Base-by-base conservation (phyloP, 2,888 invertebrate genomes). In the Geotrupes spiniger region DNA sequence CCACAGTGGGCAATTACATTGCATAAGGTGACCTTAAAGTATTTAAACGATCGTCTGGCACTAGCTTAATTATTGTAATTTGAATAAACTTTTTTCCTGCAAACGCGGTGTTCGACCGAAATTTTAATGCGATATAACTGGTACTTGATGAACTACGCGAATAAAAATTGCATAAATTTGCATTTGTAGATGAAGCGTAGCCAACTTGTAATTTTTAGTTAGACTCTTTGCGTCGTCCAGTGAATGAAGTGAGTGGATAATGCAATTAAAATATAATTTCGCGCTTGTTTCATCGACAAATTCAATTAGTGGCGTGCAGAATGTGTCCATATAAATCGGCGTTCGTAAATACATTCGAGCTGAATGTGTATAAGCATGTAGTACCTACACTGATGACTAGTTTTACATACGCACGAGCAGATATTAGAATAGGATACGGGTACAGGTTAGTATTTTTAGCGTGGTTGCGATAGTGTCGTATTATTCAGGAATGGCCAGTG, bases 401-500 rank as follows among this genome's bases (percentile, higher is more conserved):
- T 15, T 25, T 21, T 21, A 21, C 21, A 21, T 21, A 25, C 39
- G 26, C 39, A 21, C 39, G 26, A 2, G 17, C n/a, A 39, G 25
- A 26, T 39, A 39, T 12, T 21, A 12, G 26, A 39, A 21, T 10
- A 11, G 40, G 38, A 42, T 48, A 44, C 41, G 49, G 42, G 37
- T 52, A 33, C 52, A 54, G 54, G 52, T 54, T 58, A 47, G 54
- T 49, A 54, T 60, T 62, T 63, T 63, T 62, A 52, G 59, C 57
- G 54, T 56, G 33, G 33, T n/a, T 15, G 33, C 63, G 66, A 68
- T 68, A 69, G 59, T 66, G 67, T 66, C 65, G 68, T 65, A 68
- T 70, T 70, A 70, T 70, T 69, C 69, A 70, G 66, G 68, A 64
- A 70, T 69, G 68, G 62, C 59, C 65, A 61, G 69, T 68, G 70